Percentiles rank a stretch among this genome's conserved stretches.
phyloP scores from a whole-genome alignment of 1,140 invertebrate genomes.

The Amyelois transitella region DNA sequence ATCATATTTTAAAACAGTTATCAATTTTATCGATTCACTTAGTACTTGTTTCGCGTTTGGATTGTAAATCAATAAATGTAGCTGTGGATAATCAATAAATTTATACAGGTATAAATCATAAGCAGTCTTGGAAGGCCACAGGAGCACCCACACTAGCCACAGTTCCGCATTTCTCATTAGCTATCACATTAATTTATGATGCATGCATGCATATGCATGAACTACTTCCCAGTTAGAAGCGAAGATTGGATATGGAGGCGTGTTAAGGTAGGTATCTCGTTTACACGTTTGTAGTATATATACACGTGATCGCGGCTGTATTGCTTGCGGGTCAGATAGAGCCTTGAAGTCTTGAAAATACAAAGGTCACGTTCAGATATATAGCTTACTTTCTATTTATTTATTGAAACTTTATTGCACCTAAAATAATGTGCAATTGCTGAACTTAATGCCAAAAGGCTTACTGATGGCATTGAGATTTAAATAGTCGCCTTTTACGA shows the following conservation, averaged over 20 bases:
- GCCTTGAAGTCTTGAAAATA: too few species aligned
- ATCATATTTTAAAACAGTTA: neutral
- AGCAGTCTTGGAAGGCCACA: slow-evolving; percentile 1
- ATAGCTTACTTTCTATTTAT: too few species aligned
- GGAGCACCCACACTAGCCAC: slow-evolving; percentile 20
- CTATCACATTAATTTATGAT: slow-evolving; percentile 41
- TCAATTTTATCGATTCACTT: neutral
- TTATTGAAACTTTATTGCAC: too few species aligned
- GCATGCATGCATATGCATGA: slow-evolving; percentile 34
- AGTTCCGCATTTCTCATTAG: slow-evolving; percentile 42
- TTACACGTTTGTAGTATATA: too few species aligned
- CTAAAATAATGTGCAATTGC: too few species aligned
- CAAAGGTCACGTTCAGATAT: too few species aligned
- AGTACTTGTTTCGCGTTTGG: neutral
- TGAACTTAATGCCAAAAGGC: too few species aligned
- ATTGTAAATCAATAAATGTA: neutral
- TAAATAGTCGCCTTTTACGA: too few species aligned
- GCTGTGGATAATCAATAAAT: neutral
- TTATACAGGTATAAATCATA: slow-evolving; percentile 7
- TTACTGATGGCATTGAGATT: too few species aligned
- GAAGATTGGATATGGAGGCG: neutral
- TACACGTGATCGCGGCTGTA: too few species aligned
- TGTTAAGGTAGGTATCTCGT: too few species aligned
- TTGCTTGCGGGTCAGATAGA: too few species aligned
- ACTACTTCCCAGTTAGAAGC: slow-evolving; percentile 17